These are phyloP conservation scores for Drosophila austrosaltans DNA, from an alignment of 2,888 invertebrate species.

Conservation along the genomic window DNA sequence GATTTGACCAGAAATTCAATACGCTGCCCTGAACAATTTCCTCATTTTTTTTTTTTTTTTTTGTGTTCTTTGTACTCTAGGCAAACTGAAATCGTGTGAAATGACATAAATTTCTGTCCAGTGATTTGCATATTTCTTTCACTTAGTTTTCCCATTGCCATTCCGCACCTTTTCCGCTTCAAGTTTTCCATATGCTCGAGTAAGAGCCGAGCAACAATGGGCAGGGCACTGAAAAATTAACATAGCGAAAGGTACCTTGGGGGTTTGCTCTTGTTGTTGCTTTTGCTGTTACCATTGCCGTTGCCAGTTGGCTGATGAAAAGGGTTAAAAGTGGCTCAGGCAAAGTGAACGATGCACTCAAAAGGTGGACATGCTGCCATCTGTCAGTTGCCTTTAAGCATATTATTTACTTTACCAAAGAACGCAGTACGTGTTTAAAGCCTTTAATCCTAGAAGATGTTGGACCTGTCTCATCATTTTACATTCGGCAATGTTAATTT, in stretches of 20 bases:
- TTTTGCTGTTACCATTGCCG: slow-evolving; percentile 7
- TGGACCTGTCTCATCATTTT: neutral
- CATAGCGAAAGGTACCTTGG: slow-evolving; percentile 51
- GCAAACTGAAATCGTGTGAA: slow-evolving; percentile 32
- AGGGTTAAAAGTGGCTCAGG: slow-evolving; percentile 48
- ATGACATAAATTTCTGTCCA: slow-evolving; percentile 39
- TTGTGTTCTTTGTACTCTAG: neutral
- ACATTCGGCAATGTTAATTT: slow-evolving; percentile 41
- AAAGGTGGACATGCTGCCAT: slow-evolving; percentile 24
- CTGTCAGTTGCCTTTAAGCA: slow-evolving; percentile 36
- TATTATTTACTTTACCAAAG: slow-evolving; percentile 51
- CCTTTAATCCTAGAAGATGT: slow-evolving; percentile 29
- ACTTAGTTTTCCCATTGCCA: slow-evolving; percentile 28
- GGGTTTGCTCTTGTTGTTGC: slow-evolving; percentile 31
- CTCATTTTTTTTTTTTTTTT: neutral
- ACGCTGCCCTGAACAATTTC: neutral
- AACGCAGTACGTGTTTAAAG: slow-evolving; percentile 31
- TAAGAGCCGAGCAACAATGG: slow-evolving; percentile 3
- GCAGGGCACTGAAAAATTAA: slow-evolving; percentile 40
- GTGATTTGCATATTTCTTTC: slow-evolving; percentile 65
- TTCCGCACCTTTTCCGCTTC: slow-evolving; percentile 24
- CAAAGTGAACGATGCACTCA: slow-evolving; percentile 12
- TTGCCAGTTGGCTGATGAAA: neutral
- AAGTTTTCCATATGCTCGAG: slow-evolving; percentile 22
- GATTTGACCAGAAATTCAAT: slow-evolving; percentile 5